A percentile compares a stretch with the other conserved stretches of the same genome.
Evolutionary conservation across 2,888 invertebrate species (phyloP).

Genomic region (Labia minor): DNA sequence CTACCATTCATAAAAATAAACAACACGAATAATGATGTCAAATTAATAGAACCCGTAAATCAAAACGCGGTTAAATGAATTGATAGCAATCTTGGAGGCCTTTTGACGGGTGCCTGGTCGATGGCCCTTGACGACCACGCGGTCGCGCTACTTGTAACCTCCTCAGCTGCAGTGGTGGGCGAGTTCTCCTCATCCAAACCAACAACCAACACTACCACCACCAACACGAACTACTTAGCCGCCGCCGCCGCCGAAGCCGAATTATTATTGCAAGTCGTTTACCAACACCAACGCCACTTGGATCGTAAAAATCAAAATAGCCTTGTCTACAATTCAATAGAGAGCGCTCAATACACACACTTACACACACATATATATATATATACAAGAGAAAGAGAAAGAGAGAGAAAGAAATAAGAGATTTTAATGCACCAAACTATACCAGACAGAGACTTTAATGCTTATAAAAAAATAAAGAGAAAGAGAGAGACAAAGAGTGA

Average conservation of each 20-base stretch:
- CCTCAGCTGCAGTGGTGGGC: background rate
- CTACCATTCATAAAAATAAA: background rate
- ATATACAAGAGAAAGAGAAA: too few species aligned
- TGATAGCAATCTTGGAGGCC: background rate
- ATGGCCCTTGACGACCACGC: constrained; percentile 7
- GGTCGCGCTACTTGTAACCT: background rate
- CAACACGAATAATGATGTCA: background rate
- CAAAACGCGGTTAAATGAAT: background rate
- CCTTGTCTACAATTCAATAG: constrained; percentile 1
- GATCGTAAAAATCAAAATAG: constrained; percentile 5
- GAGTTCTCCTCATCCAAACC: background rate
- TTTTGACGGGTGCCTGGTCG: background rate
- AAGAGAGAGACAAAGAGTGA: too few species aligned
- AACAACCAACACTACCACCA: background rate
- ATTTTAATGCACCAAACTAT: background rate
- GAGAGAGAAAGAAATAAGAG: too few species aligned
- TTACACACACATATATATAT: too few species aligned
- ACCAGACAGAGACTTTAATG: background rate
- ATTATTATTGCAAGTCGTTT: constrained; percentile 13
- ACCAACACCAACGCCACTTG: background rate
- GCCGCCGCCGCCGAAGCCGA: background rate
- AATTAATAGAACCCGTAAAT: background rate
- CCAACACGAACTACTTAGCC: constrained; percentile 4
- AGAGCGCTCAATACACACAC: too few species aligned
- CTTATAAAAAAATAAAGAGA: background rate